Evolutionary conservation across 23 tunicate species (phyloP).

Genomic region (Halocynthia aurantium): DNA sequence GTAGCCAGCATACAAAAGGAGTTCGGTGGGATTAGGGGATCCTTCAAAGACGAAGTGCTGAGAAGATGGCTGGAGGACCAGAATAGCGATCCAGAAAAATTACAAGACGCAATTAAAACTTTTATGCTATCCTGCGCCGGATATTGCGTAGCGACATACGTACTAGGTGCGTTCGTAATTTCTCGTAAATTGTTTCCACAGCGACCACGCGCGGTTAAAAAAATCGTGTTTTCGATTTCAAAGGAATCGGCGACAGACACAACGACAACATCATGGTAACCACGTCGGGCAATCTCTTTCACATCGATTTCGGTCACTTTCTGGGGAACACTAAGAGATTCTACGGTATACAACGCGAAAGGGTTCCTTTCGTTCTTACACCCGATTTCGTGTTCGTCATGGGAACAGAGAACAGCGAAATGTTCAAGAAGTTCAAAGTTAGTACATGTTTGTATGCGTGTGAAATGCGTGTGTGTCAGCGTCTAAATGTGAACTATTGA

Average conservation of each 20-base stretch:
- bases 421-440: slow-evolving; percentile 83
- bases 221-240: background rate
- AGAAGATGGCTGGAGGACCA: slow-evolving; percentile 87
- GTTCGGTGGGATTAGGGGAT: slow-evolving; percentile 70
- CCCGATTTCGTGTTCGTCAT: slow-evolving; percentile 85
- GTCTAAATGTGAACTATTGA: background rate
- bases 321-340: slow-evolving; percentile 80
- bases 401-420: slow-evolving; percentile 67
- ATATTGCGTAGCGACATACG: slow-evolving; percentile 91
- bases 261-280: slow-evolving; percentile 96
- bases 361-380: slow-evolving; percentile 86
- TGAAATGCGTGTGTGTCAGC: background rate
- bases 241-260: slow-evolving; percentile 91
- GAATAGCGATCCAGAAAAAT: slow-evolving; percentile 30
- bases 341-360: slow-evolving; percentile 79
- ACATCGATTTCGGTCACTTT: slow-evolving; percentile 94
- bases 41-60: slow-evolving; percentile 81
- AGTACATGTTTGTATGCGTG: background rate
- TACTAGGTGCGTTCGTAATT: slow-evolving; percentile 39
- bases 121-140: slow-evolving; percentile 88
- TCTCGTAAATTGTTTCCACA: background rate
- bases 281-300: slow-evolving; percentile 70
- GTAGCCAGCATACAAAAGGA: slow-evolving; percentile 87
- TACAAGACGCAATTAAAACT: slow-evolving; percentile 54
- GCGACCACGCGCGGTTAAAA: slow-evolving; percentile 3